A percentile compares a stretch with the other conserved stretches of the same genome.
phyloP scores from a whole-genome alignment of 2,113 vertebrate species.

The Notiomystis cincta region DNA sequence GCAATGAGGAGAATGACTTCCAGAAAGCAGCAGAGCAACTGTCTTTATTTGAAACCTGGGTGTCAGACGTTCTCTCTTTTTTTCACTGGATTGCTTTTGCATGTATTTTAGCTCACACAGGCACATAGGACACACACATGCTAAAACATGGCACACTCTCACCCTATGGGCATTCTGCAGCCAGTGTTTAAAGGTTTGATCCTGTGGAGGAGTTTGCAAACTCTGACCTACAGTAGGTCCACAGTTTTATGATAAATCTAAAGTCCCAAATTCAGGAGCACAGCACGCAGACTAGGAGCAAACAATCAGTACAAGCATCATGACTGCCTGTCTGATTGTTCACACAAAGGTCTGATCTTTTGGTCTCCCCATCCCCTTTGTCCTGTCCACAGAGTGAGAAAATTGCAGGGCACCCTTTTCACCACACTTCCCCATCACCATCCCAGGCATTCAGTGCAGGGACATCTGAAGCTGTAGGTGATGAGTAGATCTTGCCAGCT shows the following conservation, averaged over 20 bases:
- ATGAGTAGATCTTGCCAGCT: neutral
- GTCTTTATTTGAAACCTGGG: neutral
- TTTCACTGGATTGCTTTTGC: neutral
- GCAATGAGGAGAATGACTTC: neutral
- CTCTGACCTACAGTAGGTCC: neutral
- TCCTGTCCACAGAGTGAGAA: neutral
- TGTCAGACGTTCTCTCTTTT: neutral
- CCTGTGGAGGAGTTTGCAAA: neutral
- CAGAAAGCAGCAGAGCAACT: neutral
- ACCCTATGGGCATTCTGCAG: neutral
- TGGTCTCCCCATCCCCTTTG: neutral
- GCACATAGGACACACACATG: rapidly evolving
- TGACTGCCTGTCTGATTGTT: neutral
- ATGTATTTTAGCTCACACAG: neutral
- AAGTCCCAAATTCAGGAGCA: neutral
- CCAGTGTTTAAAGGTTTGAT: neutral
- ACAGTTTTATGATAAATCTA: neutral
- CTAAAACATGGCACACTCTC: neutral
- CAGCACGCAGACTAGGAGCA: neutral
- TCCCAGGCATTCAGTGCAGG: rapidly evolving
- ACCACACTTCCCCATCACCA: neutral
- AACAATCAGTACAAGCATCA: neutral
- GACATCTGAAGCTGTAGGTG: neutral
- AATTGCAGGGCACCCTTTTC: neutral
- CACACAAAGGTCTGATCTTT: neutral